These are phyloP conservation scores for Pristionchus japonicus DNA, from an alignment of 2,888 invertebrate genomes.

Conservation along the genomic window DNA sequence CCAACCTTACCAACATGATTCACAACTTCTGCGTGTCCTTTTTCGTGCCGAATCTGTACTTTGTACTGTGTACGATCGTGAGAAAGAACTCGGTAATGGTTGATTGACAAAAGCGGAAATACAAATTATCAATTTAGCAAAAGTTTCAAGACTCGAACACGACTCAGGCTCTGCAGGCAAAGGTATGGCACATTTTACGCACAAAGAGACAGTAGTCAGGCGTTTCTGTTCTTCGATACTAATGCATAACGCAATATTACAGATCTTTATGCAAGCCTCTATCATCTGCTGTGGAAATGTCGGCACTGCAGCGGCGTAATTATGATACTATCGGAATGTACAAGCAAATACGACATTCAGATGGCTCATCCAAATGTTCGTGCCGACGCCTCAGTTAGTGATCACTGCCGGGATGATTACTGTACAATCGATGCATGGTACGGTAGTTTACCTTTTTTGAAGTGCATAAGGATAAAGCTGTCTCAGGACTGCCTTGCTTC, in stretches of 20 bases:
- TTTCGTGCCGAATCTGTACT: neutral
- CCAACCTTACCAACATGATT: neutral
- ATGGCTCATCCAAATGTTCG: slow-evolving; percentile 5
- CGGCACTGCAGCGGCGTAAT: neutral
- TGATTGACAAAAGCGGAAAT: neutral
- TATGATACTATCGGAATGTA: neutral
- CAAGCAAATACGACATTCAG: neutral
- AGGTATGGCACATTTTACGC: neutral
- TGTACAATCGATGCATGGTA: neutral
- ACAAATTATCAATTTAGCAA: neutral
- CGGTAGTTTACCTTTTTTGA: too few species aligned
- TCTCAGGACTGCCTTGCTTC: neutral
- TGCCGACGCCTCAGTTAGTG: neutral
- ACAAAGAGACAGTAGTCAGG: too few species aligned
- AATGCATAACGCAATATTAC: too few species aligned
- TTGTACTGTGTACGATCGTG: neutral
- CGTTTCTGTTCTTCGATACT: too few species aligned
- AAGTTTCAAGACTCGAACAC: neutral
- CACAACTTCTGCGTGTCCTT: slow-evolving; percentile 21
- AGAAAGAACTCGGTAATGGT: neutral
- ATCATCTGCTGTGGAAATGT: slow-evolving; percentile 1
- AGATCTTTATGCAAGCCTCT: slow-evolving; percentile 7
- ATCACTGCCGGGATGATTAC: too few species aligned
- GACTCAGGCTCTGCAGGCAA: neutral
- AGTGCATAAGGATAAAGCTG: too few species aligned